These are phyloP conservation scores for Aegypius monachus DNA, from an alignment of 2,113 vertebrate species.

Conservation along the genomic window DNA sequence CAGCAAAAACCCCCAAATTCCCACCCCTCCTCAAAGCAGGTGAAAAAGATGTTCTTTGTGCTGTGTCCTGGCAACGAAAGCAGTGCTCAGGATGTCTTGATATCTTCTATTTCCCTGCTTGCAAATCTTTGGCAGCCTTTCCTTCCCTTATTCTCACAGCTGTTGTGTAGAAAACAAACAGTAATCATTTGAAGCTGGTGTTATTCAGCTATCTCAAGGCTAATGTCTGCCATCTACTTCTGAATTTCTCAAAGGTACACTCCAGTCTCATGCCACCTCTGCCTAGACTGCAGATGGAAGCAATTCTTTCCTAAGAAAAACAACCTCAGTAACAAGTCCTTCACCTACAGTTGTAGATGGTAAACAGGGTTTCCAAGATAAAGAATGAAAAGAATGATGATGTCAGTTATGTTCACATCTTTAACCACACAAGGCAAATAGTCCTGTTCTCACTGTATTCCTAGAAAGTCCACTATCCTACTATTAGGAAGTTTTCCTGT, in stretches of 20 bases:
- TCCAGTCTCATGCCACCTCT: neutral
- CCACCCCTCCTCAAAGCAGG: neutral
- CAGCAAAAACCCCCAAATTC: neutral
- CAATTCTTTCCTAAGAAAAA: neutral
- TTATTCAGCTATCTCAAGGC: neutral
- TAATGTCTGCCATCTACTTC: neutral
- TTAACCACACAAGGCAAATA: neutral
- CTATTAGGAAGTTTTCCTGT: neutral
- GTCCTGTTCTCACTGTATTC: neutral
- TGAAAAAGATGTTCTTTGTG: neutral
- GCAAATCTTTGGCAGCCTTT: neutral
- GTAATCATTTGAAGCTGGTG: neutral
- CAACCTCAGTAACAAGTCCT: neutral
- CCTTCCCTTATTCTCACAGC: neutral
- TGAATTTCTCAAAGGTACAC: neutral
- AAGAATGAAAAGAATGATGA: neutral
- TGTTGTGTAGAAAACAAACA: constrained; percentile 22
- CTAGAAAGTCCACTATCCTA: neutral
- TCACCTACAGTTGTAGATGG: neutral
- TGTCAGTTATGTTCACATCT: neutral
- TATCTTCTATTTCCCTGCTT: neutral
- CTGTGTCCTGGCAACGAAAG: neutral
- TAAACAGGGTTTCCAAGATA: neutral
- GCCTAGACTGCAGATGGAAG: neutral
- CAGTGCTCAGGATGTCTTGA: neutral